Evolutionary conservation across 2,888 invertebrate species (phyloP), one percentile per base, ranked within the genome.

Genomic region (Hofmannophila pseudospretella): DNA sequence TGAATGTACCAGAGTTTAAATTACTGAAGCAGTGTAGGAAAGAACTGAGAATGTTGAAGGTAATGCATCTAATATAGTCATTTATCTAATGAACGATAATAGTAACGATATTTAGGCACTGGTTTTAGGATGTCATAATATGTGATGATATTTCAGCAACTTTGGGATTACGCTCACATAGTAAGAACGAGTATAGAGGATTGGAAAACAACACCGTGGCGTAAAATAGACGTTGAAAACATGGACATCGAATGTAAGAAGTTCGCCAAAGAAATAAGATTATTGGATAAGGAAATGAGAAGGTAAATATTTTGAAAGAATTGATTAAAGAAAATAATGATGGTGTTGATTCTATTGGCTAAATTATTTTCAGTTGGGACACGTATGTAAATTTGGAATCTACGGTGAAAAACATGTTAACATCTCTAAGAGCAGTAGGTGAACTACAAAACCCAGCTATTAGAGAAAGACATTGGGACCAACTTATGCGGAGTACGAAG

Each of bases 211-310:
- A 98, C 98, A 0, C 96, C 96, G 0, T 98, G 98, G 98, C 90
- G 96, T 38, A 96, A 97, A 71, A 97, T 98, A 43, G 97, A 98
- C 66, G 97, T 98, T 26, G 98, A 98, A 80, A 97, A 97, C 63
- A 98, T 98, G 97, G 98, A 98, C 65, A 96, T 98, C 53, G 98
- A 98, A 76, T 98, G 98, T 75, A 98, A 98, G 72, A 96, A 97
- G 69, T 98, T 98, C 75, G 96, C 97, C 1, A 98, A 98, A 80
- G 96, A 97, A 74, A 94, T 96, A 39, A 89, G 96, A 63, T 89
- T 94, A 35, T 74, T 98, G 56, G 98, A 98, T 67, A 98, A 98
- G 68, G 98, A 98, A 85, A 97, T 98, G 96, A 90, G 97, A 56
- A 88, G 91, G 50, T 81, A 51, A 42, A 23, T 5, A 11, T 25